phyloP scores from a whole-genome alignment of 1,140 invertebrate species.

The Planococcus citri region DNA sequence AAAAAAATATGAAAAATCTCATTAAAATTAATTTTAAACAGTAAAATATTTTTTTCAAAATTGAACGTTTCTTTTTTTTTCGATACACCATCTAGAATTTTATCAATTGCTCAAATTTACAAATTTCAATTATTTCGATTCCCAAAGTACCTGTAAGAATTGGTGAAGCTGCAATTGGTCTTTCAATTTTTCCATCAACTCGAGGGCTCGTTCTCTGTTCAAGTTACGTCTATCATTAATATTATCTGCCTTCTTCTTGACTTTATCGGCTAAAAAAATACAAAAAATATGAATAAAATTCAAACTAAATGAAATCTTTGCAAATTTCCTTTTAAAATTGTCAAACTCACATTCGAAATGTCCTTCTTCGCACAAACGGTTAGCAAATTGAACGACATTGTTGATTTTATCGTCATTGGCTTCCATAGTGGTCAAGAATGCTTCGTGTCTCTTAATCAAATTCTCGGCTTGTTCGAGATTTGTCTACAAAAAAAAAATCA shows the following conservation, averaged over 20 bases:
- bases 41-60: too few species aligned
- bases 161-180: constrained; percentile 91
- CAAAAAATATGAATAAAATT: background rate
- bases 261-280: constrained; percentile 71
- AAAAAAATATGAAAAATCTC: too few species aligned
- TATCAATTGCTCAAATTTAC: background rate
- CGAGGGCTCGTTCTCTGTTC: constrained; percentile 82
- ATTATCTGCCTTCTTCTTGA: constrained; percentile 88
- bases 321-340: background rate
- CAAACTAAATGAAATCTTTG: background rate
- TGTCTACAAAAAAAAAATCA: constrained; percentile 5
- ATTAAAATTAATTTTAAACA: too few species aligned
- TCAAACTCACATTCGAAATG: constrained; percentile 45
- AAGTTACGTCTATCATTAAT: constrained; percentile 77
- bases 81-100: too few species aligned
- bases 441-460: constrained; percentile 92
- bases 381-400: constrained; percentile 82
- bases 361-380: constrained; percentile 72
- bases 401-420: constrained; percentile 99
- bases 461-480: constrained; percentile 96
- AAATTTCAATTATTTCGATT: too few species aligned
- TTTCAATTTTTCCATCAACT: constrained; percentile 83
- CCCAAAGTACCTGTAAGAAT: constrained; percentile 76
- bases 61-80: too few species aligned
- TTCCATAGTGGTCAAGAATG: constrained; percentile 98